Percentiles rank a stretch among this genome's conserved stretches.
Conservation (phyloP, 2,888 invertebrate species). For the Ectobius pallidus region DNA sequence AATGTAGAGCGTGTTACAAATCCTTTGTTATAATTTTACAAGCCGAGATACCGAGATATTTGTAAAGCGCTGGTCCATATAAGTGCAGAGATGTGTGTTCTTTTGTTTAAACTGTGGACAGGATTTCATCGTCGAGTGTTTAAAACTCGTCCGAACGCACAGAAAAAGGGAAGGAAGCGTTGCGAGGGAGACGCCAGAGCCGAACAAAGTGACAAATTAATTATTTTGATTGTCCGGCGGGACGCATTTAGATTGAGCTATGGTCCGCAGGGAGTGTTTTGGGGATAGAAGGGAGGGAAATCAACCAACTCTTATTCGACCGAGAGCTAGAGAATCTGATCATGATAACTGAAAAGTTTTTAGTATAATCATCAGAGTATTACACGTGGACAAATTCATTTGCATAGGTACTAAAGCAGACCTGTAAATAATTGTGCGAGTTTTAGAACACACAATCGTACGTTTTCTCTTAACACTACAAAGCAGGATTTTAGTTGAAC, state of each 20-base stretch:
- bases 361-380: neutral
- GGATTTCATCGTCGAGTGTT: neutral
- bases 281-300: slow-evolving; percentile 15
- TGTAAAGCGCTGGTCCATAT: too few species aligned
- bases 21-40: too few species aligned
- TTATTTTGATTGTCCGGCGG: slow-evolving; percentile 42
- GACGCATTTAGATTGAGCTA: slow-evolving; percentile 36
- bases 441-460: too few species aligned
- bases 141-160: neutral
- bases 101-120: neutral
- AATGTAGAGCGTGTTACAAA: too few species aligned
- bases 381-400: too few species aligned
- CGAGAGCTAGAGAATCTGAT: neutral
- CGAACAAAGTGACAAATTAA: slow-evolving; percentile 41
- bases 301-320: slow-evolving; percentile 1
- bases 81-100: neutral
- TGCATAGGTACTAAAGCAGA: too few species aligned
- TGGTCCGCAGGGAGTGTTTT: slow-evolving; percentile 24
- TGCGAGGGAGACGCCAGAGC: neutral
- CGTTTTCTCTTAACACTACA: too few species aligned
- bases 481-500: too few species aligned
- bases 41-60: too few species aligned
- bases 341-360: neutral
- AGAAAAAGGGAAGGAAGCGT: slow-evolving; percentile 3
- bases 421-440: too few species aligned